These are phyloP conservation scores for Chromoteleia sp. DNA, from an alignment of 2,888 invertebrate species.

Conservation along the genomic window DNA sequence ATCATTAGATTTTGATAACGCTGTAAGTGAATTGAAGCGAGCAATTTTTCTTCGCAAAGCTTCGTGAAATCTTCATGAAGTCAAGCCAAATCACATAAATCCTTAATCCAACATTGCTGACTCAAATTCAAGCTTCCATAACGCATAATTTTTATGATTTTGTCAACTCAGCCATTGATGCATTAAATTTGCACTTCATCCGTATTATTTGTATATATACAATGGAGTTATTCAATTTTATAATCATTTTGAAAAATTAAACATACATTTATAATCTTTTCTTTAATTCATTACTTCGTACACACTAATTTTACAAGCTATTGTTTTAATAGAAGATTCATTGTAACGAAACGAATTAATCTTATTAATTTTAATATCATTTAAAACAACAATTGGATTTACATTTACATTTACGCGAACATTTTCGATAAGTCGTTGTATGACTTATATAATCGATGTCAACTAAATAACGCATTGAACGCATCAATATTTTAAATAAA, in stretches of 20 bases:
- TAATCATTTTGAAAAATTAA: too few relatives aligned
- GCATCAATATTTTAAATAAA: not conserved
- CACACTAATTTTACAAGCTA: too few relatives aligned
- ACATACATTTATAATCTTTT: too few relatives aligned
- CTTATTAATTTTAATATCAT: too few relatives aligned
- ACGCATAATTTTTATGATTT: conserved; percentile 56
- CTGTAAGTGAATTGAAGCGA: not conserved
- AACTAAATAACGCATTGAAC: not conserved
- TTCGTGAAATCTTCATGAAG: conserved; percentile 31
- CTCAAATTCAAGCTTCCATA: conserved; percentile 58
- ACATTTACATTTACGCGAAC: not conserved
- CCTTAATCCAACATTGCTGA: conserved; percentile 51
- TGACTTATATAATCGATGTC: not conserved
- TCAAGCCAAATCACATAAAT: conserved; percentile 50
- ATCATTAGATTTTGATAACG: not conserved
- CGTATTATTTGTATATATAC: conserved; percentile 19
- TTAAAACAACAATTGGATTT: not conserved
- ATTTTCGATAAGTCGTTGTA: not conserved
- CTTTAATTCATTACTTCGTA: too few relatives aligned
- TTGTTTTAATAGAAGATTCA: too few relatives aligned
- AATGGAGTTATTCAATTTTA: not conserved
- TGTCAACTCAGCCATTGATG: conserved; percentile 45
- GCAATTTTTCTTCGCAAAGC: conserved; percentile 35
- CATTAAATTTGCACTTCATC: conserved; percentile 24
- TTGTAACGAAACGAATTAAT: too few relatives aligned